phyloP scores from a whole-genome alignment of 2,797 vertebrate genomes.

The Myotis planiceps region DNA sequence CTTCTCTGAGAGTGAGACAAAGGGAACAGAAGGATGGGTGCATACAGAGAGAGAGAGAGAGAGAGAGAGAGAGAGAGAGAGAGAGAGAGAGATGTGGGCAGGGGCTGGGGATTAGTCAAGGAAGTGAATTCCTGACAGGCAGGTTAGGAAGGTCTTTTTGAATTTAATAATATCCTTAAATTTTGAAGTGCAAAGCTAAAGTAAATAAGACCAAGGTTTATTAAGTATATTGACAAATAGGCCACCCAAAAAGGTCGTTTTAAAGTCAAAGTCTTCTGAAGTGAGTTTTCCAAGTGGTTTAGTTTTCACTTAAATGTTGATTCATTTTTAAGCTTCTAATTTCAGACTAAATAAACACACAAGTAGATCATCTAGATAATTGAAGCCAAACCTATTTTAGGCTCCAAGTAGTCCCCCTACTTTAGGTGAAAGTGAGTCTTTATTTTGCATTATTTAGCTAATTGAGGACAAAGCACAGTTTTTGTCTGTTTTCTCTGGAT shows the following conservation, averaged over 20 bases:
- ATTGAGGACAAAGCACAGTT: slow-evolving; percentile 66
- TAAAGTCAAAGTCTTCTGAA: slow-evolving; percentile 66
- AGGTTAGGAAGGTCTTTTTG: slow-evolving; percentile 5
- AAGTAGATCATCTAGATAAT: slow-evolving; percentile 78
- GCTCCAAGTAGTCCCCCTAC: slow-evolving; percentile 68
- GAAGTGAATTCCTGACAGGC: background rate
- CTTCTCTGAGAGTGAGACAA: background rate
- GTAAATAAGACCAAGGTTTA: slow-evolving; percentile 28
- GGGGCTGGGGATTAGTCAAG: background rate
- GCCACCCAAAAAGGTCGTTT: slow-evolving; percentile 9
- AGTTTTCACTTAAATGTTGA: slow-evolving; percentile 69
- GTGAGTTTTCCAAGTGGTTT: slow-evolving; percentile 74
- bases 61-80: background rate
- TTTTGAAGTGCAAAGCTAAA: slow-evolving; percentile 45
- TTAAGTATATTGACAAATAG: slow-evolving; percentile 44
- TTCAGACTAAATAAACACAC: slow-evolving; percentile 72
- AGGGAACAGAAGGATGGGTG: background rate
- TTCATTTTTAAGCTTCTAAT: slow-evolving; percentile 76
- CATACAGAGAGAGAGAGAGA: background rate
- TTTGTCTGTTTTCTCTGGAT: slow-evolving; percentile 58
- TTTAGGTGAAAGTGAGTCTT: slow-evolving; percentile 71
- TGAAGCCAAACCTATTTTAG: slow-evolving; percentile 75
- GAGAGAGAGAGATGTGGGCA: background rate
- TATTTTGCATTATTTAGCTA: slow-evolving; percentile 76
- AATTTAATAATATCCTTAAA: slow-evolving; percentile 26